Evolutionary conservation across 2,797 vertebrate genomes (phyloP).

Genomic region (Clarias platycephalus): DNA sequence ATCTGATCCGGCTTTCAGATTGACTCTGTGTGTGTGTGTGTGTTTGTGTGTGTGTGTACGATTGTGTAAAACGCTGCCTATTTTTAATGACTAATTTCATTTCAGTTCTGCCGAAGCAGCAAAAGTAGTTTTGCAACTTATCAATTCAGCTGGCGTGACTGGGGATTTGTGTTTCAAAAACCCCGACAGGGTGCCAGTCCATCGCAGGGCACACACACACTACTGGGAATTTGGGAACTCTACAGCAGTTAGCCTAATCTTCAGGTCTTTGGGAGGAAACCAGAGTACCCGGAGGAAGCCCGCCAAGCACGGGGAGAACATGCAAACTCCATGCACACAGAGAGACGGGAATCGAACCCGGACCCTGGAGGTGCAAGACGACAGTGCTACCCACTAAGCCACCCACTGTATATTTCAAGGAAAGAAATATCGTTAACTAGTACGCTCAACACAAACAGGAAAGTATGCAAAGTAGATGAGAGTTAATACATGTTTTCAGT

Average conservation of each 20-base stretch:
- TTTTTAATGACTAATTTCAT: conserved; percentile 4
- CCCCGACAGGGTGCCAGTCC: too few relatives aligned
- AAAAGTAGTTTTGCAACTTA: background rate
- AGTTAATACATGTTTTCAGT: background rate
- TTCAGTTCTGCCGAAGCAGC: conserved; percentile 2
- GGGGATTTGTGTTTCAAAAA: background rate
- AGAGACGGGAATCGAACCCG: too few relatives aligned
- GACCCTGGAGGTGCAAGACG: too few relatives aligned
- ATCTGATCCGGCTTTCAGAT: conserved; percentile 5
- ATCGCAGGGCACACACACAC: too few relatives aligned
- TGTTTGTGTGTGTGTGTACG: conserved; percentile 30
- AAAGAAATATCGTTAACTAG: background rate
- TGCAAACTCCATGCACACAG: too few relatives aligned
- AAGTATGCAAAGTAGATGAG: background rate
- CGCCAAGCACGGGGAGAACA: too few relatives aligned
- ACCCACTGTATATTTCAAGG: background rate
- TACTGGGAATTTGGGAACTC: too few relatives aligned
- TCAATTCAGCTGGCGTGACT: background rate
- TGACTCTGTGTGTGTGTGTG: background rate
- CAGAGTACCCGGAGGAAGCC: too few relatives aligned
- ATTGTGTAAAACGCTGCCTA: background rate
- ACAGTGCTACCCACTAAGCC: too few relatives aligned
- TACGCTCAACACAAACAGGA: too few relatives aligned
- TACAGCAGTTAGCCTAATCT: too few relatives aligned
- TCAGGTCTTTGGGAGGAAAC: too few relatives aligned